Base-by-base conservation (phyloP, 2,113 vertebrate species). In the Tor tambroides region DNA sequence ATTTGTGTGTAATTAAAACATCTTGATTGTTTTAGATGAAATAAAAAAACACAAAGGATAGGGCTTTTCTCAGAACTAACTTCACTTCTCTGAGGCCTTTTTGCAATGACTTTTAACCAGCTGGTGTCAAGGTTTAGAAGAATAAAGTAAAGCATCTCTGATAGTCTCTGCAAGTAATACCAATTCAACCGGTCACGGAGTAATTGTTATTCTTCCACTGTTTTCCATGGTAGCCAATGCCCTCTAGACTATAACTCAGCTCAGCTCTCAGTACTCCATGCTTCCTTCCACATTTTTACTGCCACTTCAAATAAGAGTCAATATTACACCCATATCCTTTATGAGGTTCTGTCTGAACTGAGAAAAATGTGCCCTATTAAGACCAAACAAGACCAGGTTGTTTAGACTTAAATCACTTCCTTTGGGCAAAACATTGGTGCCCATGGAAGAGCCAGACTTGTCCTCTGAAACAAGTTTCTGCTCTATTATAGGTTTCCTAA, bases 311-410 rank as follows among this genome's bases (percentile, higher is more conserved):
- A 56, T 51, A 84, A 74, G 30, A 83, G 43, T 84, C 82, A 84
- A 84, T 84, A 74, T 74, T 41, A 56, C 46, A 56, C 30, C 82
- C 82, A 41, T 59, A 41, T 12, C 67, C 49, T 59, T 84, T 74
- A 84, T 84, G 30, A 84, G 67, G 19, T 74, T 56, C 67, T 56
- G 67, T 72, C 82, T 56, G 30, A 7, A 41, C 46, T 23, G 23
- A 38, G 82, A 84, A 74, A 84, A 84, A 56, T 84, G 67, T 54
- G 12, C n/a, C 82, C 82, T 38, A 84, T 84, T 84, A 84, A 84
- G 67, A 84, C 23, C 82, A 54, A 84, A 72, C 67, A 84, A 38
- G 49, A 38, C 82, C 49, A 38, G 28, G 67, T 56, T 72, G 82
- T 84, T 74, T 74, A 28, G 82, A 84, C 82, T 32, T 35, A 38